Evolutionary conservation across 2,888 invertebrate species (phyloP).

Genomic region (Eubasilissa splendida): DNA sequence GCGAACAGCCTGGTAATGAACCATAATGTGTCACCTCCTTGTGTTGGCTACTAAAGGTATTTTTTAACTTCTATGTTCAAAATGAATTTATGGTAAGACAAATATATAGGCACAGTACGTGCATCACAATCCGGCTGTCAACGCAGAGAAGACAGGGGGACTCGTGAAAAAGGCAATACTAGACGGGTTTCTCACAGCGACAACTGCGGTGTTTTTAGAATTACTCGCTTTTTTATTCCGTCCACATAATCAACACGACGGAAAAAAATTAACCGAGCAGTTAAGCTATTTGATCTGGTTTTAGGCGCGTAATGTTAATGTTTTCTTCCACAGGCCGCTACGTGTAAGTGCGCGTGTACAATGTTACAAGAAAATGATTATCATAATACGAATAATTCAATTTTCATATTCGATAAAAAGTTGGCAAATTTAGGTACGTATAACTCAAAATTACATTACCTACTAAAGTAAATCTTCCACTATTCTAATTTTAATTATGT

Average conservation of each 20-base stretch:
- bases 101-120: background rate
- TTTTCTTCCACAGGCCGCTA: too few relatives aligned
- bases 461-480: too few relatives aligned
- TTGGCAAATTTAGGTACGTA: too few relatives aligned
- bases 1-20: too few relatives aligned
- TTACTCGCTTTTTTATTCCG: conserved; percentile 38
- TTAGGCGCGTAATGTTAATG: background rate
- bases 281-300: conserved; percentile 31
- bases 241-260: background rate
- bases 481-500: too few relatives aligned
- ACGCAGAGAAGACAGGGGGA: background rate
- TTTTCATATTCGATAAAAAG: too few relatives aligned
- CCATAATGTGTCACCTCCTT: too few relatives aligned
- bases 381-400: too few relatives aligned
- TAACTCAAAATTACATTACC: too few relatives aligned
- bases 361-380: conserved; percentile 3
- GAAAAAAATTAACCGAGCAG: conserved; percentile 17
- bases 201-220: conserved; percentile 45
- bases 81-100: background rate
- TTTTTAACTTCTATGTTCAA: background rate
- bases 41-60: too few relatives aligned
- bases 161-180: conserved; percentile 39
- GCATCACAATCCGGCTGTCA: background rate
- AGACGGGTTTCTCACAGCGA: conserved; percentile 52
- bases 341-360: conserved; percentile 19